Evolutionary conservation across 2,113 vertebrate genomes (phyloP).

Genomic region (Pungitius pungitius): DNA sequence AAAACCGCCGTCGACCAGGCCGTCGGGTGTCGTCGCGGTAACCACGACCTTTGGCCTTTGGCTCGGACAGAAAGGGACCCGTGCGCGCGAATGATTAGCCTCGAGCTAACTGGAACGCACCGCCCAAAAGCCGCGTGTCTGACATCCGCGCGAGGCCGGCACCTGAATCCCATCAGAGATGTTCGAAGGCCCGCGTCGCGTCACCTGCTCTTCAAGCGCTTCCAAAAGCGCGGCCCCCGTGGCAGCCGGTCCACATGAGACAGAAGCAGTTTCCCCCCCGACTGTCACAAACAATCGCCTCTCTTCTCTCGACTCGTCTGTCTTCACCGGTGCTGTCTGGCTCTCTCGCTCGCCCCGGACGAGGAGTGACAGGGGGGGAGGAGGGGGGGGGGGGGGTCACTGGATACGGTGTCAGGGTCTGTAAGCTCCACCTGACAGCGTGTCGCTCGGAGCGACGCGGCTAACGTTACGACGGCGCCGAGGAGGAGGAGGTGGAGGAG

Average conservation of each 20-base stretch:
- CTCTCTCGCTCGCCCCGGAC: conserved; percentile 50
- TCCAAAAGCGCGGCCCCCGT: conserved; percentile 10
- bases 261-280: conserved; percentile 39
- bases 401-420: conserved; percentile 67
- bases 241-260: conserved; percentile 46
- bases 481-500: conserved; percentile 1
- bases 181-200: too few species aligned
- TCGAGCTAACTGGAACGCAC: not conserved
- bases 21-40: not conserved
- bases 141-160: too few species aligned
- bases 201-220: too few species aligned
- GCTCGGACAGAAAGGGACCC: not conserved
- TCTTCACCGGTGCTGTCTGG: conserved; percentile 45
- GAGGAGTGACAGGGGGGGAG: not conserved
- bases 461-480: conserved; percentile 71
- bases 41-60: not conserved
- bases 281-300: conserved; percentile 48
- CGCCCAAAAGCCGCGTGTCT: not conserved
- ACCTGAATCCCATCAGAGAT: too few species aligned
- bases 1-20: not conserved
- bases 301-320: conserved; percentile 58
- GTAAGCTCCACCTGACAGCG: conserved; percentile 75
- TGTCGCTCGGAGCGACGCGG: conserved; percentile 69
- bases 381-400: conserved; percentile 31
- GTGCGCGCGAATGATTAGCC: not conserved